Evolutionary conservation across 2,797 vertebrate genomes (phyloP), one percentile per base, ranked within the genome.

Genomic region (Manis crassicaudata): DNA sequence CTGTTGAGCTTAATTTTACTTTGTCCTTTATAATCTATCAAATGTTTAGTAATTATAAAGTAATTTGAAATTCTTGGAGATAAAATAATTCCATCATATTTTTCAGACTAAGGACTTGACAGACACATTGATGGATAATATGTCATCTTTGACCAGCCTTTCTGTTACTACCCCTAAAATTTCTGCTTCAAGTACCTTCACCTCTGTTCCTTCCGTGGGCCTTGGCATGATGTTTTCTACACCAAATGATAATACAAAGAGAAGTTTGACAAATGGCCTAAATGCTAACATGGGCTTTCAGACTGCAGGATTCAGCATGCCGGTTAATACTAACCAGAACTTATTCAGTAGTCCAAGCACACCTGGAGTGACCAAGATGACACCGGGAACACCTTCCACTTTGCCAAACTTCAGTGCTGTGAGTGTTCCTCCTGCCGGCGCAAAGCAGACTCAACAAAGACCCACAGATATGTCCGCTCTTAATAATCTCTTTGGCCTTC

Each of bases 61-160:
- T 82, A 73, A 58, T 72, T 88, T 97, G 70, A 29, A 65, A 77
- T 92, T 92, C 58, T 92, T 90, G 62, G 56, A 90, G 81, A 35
- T 95, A 84, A 95, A 94, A 32, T 92, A 83, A 83, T 95, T 90
- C 37, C 35, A 90, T 50, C 92, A 3, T 97, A 16, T 98, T 98
- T 98, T 98, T 46, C 98, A 99, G 99, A 98, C 99, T 14, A 99
- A 99, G 97, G 99, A 99, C 98, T 98, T 99, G 98, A 99, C 99
- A 91, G 99, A 99, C 98, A 99, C 99, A 79, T 98, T 99, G 96
- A 98, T 99, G 98, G 99, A 99, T 98, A 99, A 98, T 96, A 99
- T 99, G 99, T 98, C 99, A 0, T 99, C 99, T 23, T 97, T 99
- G 82, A 99, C 98, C 97, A 99, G 94, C 97, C 96, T 99, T 88